A percentile compares a stretch with the other conserved stretches of the same genome.
These are phyloP conservation scores for Siniperca knerii DNA, from an alignment of 2,113 vertebrate genomes.

Conservation along the genomic window DNA sequence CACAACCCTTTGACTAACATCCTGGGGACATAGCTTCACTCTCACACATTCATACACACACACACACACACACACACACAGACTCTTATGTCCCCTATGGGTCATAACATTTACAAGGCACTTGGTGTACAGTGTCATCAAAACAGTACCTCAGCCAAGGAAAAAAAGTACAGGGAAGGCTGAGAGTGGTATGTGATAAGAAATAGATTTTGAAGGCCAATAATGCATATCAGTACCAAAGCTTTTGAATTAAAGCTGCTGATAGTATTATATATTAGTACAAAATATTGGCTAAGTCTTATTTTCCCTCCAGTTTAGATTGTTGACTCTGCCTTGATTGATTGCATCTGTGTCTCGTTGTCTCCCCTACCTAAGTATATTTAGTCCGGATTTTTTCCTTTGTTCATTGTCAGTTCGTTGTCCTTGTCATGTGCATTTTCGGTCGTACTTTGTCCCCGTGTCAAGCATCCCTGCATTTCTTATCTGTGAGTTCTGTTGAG, in stretches of 20 bases:
- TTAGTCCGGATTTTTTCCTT: too few species aligned
- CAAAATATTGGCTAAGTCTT: too few species aligned
- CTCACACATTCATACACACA: slow-evolving; percentile 18
- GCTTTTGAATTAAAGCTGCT: neutral
- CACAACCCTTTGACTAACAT: slow-evolving; percentile 54
- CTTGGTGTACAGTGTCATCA: slow-evolving; percentile 49
- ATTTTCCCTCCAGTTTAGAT: too few species aligned
- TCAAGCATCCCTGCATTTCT: too few species aligned
- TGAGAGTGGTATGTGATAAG: neutral
- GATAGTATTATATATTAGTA: neutral
- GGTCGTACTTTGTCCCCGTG: too few species aligned
- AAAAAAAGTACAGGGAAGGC: too few species aligned
- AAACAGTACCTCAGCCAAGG: slow-evolving; percentile 32
- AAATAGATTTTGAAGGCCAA: neutral
- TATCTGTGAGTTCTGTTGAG: too few species aligned
- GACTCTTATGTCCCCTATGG: slow-evolving; percentile 43
- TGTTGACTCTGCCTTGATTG: too few species aligned
- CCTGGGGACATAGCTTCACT: slow-evolving; percentile 50
- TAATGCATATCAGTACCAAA: neutral
- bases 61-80: slow-evolving; percentile 30
- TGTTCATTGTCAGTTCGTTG: too few species aligned
- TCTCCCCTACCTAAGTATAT: too few species aligned
- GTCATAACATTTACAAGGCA: slow-evolving; percentile 58
- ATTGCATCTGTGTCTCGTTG: too few species aligned
- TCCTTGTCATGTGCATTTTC: too few species aligned